A percentile compares a stretch with the other conserved stretches of the same genome.
Evolutionary conservation across 2,113 vertebrate genomes (phyloP).

Genomic region (Morone saxatilis): DNA sequence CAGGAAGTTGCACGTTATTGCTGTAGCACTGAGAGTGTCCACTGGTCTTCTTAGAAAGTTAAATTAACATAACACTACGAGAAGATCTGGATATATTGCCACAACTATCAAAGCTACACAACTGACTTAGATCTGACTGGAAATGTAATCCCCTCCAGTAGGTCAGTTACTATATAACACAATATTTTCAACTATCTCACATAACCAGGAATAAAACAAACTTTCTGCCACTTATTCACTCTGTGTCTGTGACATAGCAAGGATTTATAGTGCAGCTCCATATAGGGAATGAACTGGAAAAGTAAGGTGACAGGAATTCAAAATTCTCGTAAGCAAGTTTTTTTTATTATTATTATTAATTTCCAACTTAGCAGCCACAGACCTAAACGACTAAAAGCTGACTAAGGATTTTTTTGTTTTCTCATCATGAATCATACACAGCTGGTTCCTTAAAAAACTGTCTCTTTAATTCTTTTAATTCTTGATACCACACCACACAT

Average conservation of each 20-base stretch:
- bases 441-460: conserved; percentile 15
- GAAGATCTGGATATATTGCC: no score
- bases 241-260: not conserved
- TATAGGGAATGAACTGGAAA: not conserved
- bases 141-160: not conserved
- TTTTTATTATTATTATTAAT: not conserved
- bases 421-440: conserved; percentile 3
- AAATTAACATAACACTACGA: not conserved
- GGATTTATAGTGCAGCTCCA: not conserved
- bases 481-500: not conserved
- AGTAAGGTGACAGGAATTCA: not conserved
- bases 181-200: not conserved
- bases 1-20: not conserved
- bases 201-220: not conserved
- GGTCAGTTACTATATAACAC: not conserved
- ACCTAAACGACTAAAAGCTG: not conserved
- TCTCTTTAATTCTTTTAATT: not conserved
- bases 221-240: not conserved
- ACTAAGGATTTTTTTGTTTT: not conserved
- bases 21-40: not conserved
- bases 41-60: not conserved
- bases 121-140: no score
- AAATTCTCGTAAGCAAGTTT: not conserved
- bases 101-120: no score
- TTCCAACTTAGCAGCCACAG: not conserved